Base-by-base conservation (phyloP, 2,888 invertebrate species). In the Hipparchia sbordonii region DNA sequence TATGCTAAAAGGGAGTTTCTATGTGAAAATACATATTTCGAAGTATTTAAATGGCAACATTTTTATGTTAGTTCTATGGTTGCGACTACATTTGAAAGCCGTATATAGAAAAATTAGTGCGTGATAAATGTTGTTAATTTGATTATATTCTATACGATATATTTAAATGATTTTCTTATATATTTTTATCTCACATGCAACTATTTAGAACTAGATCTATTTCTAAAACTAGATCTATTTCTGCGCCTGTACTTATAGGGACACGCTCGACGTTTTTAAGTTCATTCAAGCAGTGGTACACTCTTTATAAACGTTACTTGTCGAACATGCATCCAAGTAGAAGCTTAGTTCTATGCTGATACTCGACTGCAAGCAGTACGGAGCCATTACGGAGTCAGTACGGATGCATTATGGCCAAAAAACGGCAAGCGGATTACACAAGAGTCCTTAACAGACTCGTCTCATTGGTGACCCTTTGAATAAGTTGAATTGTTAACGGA, bases 101-200 rank as follows among this genome's bases (percentile, higher is more conserved):
- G 83, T 82, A 91, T 90, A 90, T 84, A 87, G 80, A 87, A 7
- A 6, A 48, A 89, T 92, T 92, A 92, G 90, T 90, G 87, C 87
- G 87, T 85, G 87, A 82, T 77, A 83, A 52, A 85, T 88, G 90
- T 86, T 74, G 75, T 76, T 77, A 78, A 76, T 73, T 67, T 56
- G 63, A 56, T 60, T 73, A 57, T 73, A 54, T 59, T 71, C 61
- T 56, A 70, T 48, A 51, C 13, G 56, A 13, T 10, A 13, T 52
- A 61, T 45, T 63, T 52, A 67, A 8, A 13, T 51, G 39, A 70
- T 54, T n/a, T 61, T 52, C 33, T 13, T 8, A 33, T 56, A 63
- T 56, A 39, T 68, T 54, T 60, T 46, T 33, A 72, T 72, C 12
- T 63, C 45, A 65, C 75, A 75, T 75, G 75, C 75, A 69, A 61